Evolutionary conservation across 2,888 invertebrate genomes (phyloP).

Genomic region (Kuschelorhynchus macadamiae): DNA sequence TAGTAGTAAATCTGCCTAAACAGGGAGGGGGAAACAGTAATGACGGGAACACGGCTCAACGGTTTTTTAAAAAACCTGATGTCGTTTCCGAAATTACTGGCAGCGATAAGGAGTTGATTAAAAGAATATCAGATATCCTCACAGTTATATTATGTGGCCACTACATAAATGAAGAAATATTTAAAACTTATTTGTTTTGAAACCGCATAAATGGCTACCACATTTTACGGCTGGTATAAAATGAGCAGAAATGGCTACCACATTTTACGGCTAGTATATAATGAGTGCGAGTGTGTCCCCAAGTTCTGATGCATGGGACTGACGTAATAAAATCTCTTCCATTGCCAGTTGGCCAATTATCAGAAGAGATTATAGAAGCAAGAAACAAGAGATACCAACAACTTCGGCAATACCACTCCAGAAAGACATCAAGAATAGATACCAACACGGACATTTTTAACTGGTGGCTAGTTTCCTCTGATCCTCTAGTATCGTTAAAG

Average conservation of each 20-base stretch:
- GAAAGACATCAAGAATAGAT: slow-evolving; percentile 23
- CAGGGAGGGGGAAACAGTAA: slow-evolving; percentile 49
- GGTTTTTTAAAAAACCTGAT: slow-evolving; percentile 41
- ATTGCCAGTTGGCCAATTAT: slow-evolving; percentile 1
- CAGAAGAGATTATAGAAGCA: slow-evolving; percentile 4
- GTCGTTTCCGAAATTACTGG: slow-evolving; percentile 30
- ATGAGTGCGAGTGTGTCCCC: slow-evolving; percentile 11
- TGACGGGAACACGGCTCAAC: slow-evolving; percentile 51
- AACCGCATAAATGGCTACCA: slow-evolving; percentile 1
- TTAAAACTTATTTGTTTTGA: not conserved
- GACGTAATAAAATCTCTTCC: slow-evolving; percentile 22
- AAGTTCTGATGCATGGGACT: slow-evolving; percentile 13
- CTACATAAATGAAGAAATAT: slow-evolving; percentile 15
- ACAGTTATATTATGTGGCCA: slow-evolving; percentile 26
- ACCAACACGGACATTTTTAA: slow-evolving; percentile 23
- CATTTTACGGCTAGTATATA: slow-evolving; percentile 14
- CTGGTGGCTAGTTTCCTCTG: slow-evolving; percentile 27
- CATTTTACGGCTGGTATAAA: slow-evolving; percentile 17
- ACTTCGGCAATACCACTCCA: slow-evolving; percentile 19
- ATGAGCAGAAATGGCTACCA: slow-evolving; percentile 5
- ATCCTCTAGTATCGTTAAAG: slow-evolving; percentile 6
- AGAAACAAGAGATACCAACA: slow-evolving; percentile 26
- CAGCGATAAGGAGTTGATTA: slow-evolving; percentile 18
- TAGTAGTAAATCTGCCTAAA: slow-evolving; percentile 50
- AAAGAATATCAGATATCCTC: slow-evolving; percentile 28